A percentile compares a stretch with the other conserved stretches of the same genome.
phyloP scores from a whole-genome alignment of 1,140 invertebrate genomes.

The Cylas formicarius region DNA sequence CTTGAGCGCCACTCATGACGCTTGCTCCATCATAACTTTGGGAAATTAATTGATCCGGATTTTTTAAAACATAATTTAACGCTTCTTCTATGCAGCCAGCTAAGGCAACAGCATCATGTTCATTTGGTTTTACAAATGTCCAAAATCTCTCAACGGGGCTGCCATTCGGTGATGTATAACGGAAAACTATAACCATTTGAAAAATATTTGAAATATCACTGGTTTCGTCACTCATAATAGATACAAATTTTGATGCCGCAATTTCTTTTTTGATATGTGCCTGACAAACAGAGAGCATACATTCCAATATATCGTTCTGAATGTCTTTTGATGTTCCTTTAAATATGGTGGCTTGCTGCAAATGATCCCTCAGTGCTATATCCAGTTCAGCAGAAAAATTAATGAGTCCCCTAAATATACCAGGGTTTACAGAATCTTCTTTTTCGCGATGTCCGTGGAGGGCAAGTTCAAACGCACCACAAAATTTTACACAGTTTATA shows the following conservation, averaged over 20 bases:
- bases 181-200: conserved; percentile 34
- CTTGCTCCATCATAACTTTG: conserved; percentile 38
- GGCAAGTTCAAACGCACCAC: too few relatives aligned
- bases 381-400: conserved; percentile 30
- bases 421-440: too few relatives aligned
- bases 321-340: conserved; percentile 32
- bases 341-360: conserved; percentile 29
- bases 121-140: conserved; percentile 23
- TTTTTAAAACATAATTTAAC: conserved; percentile 28
- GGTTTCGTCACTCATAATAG: conserved; percentile 34
- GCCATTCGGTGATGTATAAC: conserved; percentile 29
- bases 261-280: conserved; percentile 27
- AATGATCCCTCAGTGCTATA: conserved; percentile 28
- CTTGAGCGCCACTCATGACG: conserved; percentile 29
- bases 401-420: too few relatives aligned
- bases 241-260: conserved; percentile 26
- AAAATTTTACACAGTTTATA: too few relatives aligned
- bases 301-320: conserved; percentile 41
- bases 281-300: conserved; percentile 37
- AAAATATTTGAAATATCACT: conserved; percentile 32
- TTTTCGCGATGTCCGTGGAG: too few relatives aligned
- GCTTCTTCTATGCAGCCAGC: conserved; percentile 23
- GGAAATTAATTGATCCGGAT: conserved; percentile 34
- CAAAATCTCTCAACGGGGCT: conserved; percentile 30
- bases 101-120: conserved; percentile 21